Evolutionary conservation across 1,140 invertebrate genomes (phyloP).

Genomic region (Hypsibius dujardini): DNA sequence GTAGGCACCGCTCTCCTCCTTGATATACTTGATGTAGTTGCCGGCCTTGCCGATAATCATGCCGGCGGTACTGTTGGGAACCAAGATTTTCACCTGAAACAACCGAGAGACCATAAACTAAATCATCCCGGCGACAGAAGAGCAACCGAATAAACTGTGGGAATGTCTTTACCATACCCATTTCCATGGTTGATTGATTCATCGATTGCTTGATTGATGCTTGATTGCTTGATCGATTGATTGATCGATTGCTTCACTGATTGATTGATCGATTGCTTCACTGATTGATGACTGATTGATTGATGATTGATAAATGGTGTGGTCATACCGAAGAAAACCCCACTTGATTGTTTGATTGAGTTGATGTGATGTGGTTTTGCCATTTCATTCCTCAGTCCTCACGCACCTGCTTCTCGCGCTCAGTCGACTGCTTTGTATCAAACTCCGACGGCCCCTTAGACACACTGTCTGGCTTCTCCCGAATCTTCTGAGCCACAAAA

Average conservation of each 20-base stretch:
- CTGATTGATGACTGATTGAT: slow-evolving; percentile 3
- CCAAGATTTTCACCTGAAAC: slow-evolving; percentile 75
- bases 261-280: neutral
- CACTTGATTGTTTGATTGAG: too few species aligned
- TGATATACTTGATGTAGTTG: slow-evolving; percentile 92
- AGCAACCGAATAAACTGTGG: too few species aligned
- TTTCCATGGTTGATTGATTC: too few species aligned
- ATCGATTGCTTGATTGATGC: too few species aligned
- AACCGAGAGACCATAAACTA: slow-evolving; percentile 17
- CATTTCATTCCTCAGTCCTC: neutral
- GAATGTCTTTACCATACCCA: too few species aligned
- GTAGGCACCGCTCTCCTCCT: slow-evolving; percentile 88
- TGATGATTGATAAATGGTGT: too few species aligned
- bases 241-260: too few species aligned
- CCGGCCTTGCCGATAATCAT: slow-evolving; percentile 98
- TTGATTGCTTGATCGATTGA: too few species aligned
- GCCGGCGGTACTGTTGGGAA: slow-evolving; percentile 93
- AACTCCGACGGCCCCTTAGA: slow-evolving; percentile 47
- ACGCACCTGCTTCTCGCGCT: slow-evolving; percentile 42
- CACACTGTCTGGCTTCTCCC: slow-evolving; percentile 83
- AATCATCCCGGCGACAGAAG: too few species aligned
- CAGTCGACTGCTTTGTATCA: slow-evolving; percentile 36
- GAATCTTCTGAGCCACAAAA: slow-evolving; percentile 94
- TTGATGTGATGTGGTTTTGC: too few species aligned
- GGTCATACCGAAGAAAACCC: too few species aligned